A percentile compares a stretch with the other conserved stretches of the same genome.
phyloP scores from a whole-genome alignment of 2,888 invertebrate genomes.

The Scaptomyza cyrtandrae region DNA sequence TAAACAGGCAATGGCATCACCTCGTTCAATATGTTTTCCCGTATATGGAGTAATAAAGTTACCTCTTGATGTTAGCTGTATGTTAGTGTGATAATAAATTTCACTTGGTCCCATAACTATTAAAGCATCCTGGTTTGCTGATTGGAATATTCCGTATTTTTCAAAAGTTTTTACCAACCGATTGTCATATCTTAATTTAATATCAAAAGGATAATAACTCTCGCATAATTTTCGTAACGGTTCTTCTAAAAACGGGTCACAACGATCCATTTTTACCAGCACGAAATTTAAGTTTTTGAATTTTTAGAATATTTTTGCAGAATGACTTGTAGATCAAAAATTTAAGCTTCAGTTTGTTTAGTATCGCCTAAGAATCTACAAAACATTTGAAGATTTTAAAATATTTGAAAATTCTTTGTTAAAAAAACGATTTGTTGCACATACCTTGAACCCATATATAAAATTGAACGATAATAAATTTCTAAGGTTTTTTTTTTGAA shows the following conservation, averaged over 20 bases:
- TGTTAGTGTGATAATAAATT: no score
- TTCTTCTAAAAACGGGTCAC: neutral
- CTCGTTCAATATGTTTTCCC: neutral
- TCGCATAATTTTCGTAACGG: neutral
- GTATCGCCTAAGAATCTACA: neutral
- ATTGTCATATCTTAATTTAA: neutral
- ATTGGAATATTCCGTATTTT: constrained; percentile 8
- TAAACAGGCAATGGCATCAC: neutral
- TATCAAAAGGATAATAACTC: neutral
- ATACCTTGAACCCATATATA: neutral
- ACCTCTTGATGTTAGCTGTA: no score
- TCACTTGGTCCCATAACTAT: neutral
- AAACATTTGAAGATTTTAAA: neutral
- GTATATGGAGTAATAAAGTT: no score
- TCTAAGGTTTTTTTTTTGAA: neutral
- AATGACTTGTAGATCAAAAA: constrained; percentile 5
- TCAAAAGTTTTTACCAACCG: neutral
- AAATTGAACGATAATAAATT: neutral
- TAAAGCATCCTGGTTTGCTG: neutral
- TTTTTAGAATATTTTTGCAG: neutral
- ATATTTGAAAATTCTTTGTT: no score
- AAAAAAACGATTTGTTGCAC: no score
- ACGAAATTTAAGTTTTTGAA: neutral
- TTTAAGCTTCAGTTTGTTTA: neutral
- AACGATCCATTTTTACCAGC: neutral